Percentiles rank a stretch among this genome's conserved stretches.
Evolutionary conservation across 2,797 vertebrate genomes (phyloP).

Genomic region (Todus mexicanus): DNA sequence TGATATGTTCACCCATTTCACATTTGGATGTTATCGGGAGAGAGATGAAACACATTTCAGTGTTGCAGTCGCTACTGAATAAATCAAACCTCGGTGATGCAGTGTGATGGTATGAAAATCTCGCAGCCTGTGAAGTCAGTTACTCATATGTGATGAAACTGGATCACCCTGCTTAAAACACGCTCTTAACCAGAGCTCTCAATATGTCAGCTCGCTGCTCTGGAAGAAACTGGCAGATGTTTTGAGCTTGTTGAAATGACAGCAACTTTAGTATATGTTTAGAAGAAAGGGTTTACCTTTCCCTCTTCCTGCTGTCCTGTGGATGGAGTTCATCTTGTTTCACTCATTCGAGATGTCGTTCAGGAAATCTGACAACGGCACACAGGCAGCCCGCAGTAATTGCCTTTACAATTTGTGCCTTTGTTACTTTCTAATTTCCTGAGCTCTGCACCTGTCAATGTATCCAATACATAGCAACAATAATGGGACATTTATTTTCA

Average conservation of each 20-base stretch:
- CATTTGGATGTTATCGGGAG: slow-evolving; percentile 31
- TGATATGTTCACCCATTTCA: slow-evolving; percentile 25
- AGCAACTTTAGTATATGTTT: neutral
- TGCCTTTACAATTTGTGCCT: neutral
- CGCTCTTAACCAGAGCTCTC: slow-evolving; percentile 4
- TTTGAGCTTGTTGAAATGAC: neutral
- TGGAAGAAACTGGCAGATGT: slow-evolving; percentile 17
- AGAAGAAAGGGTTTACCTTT: slow-evolving; percentile 5
- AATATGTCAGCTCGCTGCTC: slow-evolving; percentile 25
- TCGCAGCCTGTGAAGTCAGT: neutral
- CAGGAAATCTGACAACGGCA: neutral
- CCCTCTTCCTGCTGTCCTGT: neutral
- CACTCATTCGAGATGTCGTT: neutral
- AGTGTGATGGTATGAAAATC: slow-evolving; percentile 40
- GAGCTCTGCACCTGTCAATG: neutral
- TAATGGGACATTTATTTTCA: neutral
- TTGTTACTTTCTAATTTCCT: neutral
- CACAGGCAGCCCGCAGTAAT: neutral
- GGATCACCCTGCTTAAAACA: slow-evolving; percentile 11
- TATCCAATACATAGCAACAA: neutral
- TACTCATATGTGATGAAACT: slow-evolving; percentile 17
- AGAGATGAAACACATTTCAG: slow-evolving; percentile 32
- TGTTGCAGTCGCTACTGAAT: slow-evolving; percentile 32
- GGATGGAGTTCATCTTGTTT: neutral
- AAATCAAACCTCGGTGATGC: slow-evolving; percentile 20